Conservation (phyloP, 2,888 invertebrate genomes). For the Thysanoteuthis rhombus region DNA sequence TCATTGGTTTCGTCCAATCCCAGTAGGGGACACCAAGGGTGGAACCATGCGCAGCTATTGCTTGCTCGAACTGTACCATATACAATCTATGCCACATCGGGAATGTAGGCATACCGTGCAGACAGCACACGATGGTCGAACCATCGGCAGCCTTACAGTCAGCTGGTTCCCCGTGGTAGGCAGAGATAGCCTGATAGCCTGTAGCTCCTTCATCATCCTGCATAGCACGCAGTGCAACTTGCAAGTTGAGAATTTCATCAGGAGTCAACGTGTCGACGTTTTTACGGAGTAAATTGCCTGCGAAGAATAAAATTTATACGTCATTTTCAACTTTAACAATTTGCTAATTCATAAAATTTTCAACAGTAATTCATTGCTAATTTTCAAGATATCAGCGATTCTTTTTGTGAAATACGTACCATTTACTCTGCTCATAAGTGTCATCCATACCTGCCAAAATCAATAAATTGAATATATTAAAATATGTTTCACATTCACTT, state of each 20-base stretch:
- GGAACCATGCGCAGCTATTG: not conserved
- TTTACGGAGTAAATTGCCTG: slow-evolving; percentile 38
- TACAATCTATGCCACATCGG: slow-evolving; percentile 43
- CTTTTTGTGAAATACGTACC: not conserved
- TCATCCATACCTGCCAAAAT: not conserved
- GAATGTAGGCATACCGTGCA: slow-evolving; percentile 41
- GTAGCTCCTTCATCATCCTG: slow-evolving; percentile 33
- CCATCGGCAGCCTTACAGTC: slow-evolving; percentile 34
- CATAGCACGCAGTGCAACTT: slow-evolving; percentile 36
- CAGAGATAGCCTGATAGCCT: slow-evolving; percentile 41
- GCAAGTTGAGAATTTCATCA: slow-evolving; percentile 37
- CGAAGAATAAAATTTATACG: not conserved
- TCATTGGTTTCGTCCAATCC: slow-evolving; percentile 41
- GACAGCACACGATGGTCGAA: slow-evolving; percentile 37
- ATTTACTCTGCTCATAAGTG: not conserved
- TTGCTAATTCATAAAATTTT: no score
- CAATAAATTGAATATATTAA: no score
- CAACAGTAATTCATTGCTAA: no score
- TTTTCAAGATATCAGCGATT: not conserved
- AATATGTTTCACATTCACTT: no score
- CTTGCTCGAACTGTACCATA: slow-evolving; percentile 38
- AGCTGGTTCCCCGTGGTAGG: slow-evolving; percentile 42
- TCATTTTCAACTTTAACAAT: no score
- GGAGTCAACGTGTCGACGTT: slow-evolving; percentile 38
- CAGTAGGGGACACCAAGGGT: slow-evolving; percentile 42